These are phyloP conservation scores for Peromyscus melanophrys DNA, from an alignment of 2,797 vertebrate species.

Conservation along the genomic window DNA sequence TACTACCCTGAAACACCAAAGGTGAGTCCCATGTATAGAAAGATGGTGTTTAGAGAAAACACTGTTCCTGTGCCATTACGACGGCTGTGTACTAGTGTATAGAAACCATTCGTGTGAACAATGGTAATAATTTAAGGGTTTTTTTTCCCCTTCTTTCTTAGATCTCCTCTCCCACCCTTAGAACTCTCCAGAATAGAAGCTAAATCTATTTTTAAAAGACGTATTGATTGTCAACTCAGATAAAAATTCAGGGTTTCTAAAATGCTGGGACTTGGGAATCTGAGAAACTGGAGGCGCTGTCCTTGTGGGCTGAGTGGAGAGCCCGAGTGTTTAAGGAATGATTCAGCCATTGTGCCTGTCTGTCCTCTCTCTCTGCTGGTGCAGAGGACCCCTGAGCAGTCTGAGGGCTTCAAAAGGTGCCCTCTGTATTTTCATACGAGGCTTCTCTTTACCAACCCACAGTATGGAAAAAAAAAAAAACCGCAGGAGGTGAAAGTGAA, in stretches of 20 bases:
- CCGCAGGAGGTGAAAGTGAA: not conserved
- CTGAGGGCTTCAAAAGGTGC: not conserved
- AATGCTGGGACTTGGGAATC: slow-evolving; percentile 58
- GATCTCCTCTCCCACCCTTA: slow-evolving; percentile 39
- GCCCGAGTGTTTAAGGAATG: not conserved
- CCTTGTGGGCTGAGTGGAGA: not conserved
- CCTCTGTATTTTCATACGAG: not conserved
- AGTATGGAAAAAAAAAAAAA: not conserved
- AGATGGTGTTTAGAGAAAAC: slow-evolving; percentile 28
- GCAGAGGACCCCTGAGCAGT: not conserved
- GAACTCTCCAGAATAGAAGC: slow-evolving; percentile 68
- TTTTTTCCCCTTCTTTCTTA: slow-evolving; percentile 5
- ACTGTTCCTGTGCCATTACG: not conserved
- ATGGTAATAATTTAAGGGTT: slow-evolving; percentile 49
- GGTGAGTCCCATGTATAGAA: slow-evolving; percentile 2
- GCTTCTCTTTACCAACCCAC: not conserved
- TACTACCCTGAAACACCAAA: slow-evolving; percentile 31
- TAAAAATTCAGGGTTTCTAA: slow-evolving; percentile 71
- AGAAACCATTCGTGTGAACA: slow-evolving; percentile 18
- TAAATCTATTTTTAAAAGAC: slow-evolving; percentile 73
- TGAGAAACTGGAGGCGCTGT: slow-evolving; percentile 34
- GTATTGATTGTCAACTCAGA: slow-evolving; percentile 70
- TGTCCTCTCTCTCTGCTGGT: slow-evolving; percentile 7
- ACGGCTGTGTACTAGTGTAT: not conserved
- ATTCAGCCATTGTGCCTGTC: not conserved